A percentile compares a stretch with the other conserved stretches of the same genome.
phyloP scores from a whole-genome alignment of 2,797 vertebrate species.

The Manis pentadactyla region DNA sequence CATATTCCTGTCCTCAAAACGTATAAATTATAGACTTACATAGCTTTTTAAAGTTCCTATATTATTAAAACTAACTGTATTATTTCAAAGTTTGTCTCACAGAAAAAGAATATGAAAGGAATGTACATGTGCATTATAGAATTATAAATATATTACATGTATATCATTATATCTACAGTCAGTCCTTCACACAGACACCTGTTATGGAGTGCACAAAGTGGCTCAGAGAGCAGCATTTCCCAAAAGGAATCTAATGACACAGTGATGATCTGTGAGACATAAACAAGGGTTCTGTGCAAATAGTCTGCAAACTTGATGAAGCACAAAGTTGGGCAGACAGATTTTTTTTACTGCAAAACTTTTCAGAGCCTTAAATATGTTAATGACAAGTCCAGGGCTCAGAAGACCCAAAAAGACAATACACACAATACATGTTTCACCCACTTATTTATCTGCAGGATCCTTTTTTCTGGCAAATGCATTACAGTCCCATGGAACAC shows the following conservation, averaged over 20 bases:
- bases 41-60: conserved; percentile 28
- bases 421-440: not conserved
- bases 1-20: conserved; percentile 39
- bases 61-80: conserved; percentile 46
- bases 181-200: not conserved
- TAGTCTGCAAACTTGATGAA: not conserved
- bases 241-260: not conserved
- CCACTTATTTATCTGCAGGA: not conserved
- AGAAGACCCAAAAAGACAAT: not conserved
- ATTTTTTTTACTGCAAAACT: not conserved
- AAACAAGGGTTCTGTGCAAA: not conserved
- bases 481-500: not conserved
- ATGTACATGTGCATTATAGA: not conserved
- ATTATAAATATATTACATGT: not conserved
- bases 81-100: conserved; percentile 16
- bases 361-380: conserved; percentile 11
- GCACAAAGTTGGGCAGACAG: not conserved
- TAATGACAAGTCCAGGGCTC: not conserved
- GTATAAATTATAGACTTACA: conserved; percentile 28
- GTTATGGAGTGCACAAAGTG: not conserved
- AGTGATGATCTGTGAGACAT: not conserved
- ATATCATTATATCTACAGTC: not conserved
- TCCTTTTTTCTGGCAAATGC: not conserved
- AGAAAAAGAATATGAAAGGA: not conserved
- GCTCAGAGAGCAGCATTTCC: not conserved